Evolutionary conservation across 1,140 invertebrate species (phyloP).

Genomic region (Lepeophtheirus salmonis): DNA sequence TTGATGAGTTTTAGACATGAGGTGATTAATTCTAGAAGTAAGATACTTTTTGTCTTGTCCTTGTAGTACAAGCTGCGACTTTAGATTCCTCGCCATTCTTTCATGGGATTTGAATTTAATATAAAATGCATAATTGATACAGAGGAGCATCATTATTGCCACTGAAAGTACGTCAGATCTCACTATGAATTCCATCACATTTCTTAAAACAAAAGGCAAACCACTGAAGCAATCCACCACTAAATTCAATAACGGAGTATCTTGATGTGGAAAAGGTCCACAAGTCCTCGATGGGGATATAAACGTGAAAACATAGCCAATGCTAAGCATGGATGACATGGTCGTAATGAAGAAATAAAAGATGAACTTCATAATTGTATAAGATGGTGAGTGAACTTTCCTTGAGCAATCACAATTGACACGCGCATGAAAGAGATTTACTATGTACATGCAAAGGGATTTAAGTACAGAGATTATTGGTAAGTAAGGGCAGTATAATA

Average conservation of each 20-base stretch:
- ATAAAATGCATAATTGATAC: background rate
- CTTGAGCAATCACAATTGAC: background rate
- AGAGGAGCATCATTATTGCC: background rate
- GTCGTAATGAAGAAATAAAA: background rate
- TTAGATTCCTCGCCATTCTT: background rate
- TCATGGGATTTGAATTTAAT: background rate
- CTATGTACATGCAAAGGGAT: background rate
- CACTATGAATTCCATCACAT: background rate
- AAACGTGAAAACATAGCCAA: background rate
- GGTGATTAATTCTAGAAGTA: background rate
- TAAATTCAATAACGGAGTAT: background rate
- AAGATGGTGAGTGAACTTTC: background rate
- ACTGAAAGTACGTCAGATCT: background rate
- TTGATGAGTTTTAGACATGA: background rate
- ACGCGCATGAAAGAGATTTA: background rate
- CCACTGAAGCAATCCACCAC: background rate
- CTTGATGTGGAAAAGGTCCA: background rate
- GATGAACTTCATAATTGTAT: background rate
- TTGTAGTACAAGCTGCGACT: background rate
- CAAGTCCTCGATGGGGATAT: background rate
- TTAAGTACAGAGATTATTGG: background rate
- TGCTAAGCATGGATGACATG: background rate
- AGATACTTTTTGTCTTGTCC: background rate
- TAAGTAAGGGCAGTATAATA: background rate
- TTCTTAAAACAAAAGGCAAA: background rate